These are phyloP conservation scores for Plumapathes pennacea DNA, from an alignment of 92 coral and sea anemone genomes.

Conservation along the genomic window DNA sequence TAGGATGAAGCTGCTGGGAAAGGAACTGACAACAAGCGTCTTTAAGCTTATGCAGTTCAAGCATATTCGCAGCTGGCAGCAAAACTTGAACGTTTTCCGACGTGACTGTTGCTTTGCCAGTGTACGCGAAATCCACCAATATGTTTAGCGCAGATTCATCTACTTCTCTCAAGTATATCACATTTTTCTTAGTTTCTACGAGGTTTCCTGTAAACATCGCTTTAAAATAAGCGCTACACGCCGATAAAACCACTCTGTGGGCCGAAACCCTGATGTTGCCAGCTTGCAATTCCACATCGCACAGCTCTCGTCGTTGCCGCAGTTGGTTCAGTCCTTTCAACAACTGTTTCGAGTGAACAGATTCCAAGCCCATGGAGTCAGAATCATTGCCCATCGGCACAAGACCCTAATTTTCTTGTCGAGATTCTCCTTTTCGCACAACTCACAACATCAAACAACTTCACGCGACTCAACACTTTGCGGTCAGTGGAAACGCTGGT, in stretches of 20 bases:
- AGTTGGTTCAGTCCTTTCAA: constrained; percentile 80
- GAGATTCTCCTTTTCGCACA: not conserved
- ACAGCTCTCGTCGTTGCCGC: constrained; percentile 80
- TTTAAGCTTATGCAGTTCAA: constrained; percentile 77
- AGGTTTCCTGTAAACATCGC: constrained; percentile 91
- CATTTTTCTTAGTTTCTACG: constrained; percentile 78
- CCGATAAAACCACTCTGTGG: constrained; percentile 89
- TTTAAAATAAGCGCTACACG: constrained; percentile 88
- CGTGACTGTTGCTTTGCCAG: constrained; percentile 85
- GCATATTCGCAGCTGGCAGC: constrained; percentile 96
- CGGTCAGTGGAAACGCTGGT: too few species aligned
- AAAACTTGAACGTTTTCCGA: constrained; percentile 82
- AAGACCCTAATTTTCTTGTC: not conserved
- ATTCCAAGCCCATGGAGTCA: constrained; percentile 61
- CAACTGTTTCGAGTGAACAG: constrained; percentile 82
- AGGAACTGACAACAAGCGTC: constrained; percentile 86
- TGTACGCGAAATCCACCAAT: constrained; percentile 85
- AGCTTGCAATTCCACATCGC: constrained; percentile 89
- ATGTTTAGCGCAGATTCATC: constrained; percentile 81
- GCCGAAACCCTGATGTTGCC: constrained; percentile 79
- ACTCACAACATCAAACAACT: not conserved
- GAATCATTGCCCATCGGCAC: constrained; percentile 74
- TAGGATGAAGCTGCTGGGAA: constrained; percentile 74
- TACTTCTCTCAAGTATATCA: constrained; percentile 74
- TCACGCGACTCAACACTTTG: too few species aligned